These are phyloP conservation scores for Clarias laeviceps DNA, from an alignment of 2,797 vertebrate species.

Conservation along the genomic window DNA sequence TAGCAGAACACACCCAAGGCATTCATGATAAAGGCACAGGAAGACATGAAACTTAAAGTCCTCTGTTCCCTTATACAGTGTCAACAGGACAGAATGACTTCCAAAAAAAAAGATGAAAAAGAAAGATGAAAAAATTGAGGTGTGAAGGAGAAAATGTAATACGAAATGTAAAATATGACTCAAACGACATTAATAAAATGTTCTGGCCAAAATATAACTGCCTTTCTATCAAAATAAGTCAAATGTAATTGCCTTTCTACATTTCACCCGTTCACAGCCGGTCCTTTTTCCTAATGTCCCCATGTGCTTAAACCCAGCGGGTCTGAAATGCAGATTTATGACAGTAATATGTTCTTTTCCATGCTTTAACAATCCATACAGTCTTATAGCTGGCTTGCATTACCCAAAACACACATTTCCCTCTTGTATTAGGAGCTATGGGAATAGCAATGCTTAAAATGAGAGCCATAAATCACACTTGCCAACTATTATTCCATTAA, in stretches of 20 bases:
- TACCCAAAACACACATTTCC: conserved; percentile 80
- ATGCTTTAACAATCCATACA: conserved; percentile 77
- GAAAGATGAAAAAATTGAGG: conserved; percentile 41
- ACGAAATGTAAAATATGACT: conserved; percentile 10
- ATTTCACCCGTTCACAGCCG: conserved; percentile 67
- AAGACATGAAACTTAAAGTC: not conserved
- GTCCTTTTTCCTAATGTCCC: conserved; percentile 65
- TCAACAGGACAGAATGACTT: not conserved
- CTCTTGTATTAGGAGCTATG: conserved; percentile 77
- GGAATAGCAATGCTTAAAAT: conserved; percentile 77
- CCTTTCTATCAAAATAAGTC: conserved; percentile 56
- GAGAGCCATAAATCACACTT: conserved; percentile 80
- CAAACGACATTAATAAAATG: conserved; percentile 47
- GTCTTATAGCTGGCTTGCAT: conserved; percentile 70
- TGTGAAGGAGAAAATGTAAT: conserved; percentile 33
- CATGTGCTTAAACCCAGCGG: conserved; percentile 66
- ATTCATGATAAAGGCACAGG: not conserved
- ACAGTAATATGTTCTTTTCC: conserved; percentile 78
- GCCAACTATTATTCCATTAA: conserved; percentile 77
- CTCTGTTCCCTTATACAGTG: not conserved
- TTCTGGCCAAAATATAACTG: conserved; percentile 42
- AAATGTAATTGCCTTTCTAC: conserved; percentile 60
- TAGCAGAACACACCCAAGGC: not conserved
- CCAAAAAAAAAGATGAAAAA: conserved; percentile 25
- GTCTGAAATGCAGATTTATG: conserved; percentile 81